phyloP scores from a whole-genome alignment of 2,113 vertebrate genomes.

The Scortum barcoo region DNA sequence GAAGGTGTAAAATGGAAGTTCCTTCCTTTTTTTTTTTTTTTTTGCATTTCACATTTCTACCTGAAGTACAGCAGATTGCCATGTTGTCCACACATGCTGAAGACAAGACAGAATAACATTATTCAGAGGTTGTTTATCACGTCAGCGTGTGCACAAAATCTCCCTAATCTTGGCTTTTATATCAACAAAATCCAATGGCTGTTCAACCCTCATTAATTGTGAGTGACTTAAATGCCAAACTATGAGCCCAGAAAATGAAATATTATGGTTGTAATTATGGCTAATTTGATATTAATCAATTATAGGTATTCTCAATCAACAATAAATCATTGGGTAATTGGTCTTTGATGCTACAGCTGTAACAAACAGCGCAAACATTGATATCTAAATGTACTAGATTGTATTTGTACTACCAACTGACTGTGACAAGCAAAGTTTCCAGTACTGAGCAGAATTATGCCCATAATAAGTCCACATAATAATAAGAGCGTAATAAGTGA shows the following conservation, averaged over 20 bases:
- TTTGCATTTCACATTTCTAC: not conserved
- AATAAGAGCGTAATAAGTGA: slow-evolving; percentile 68
- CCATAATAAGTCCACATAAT: slow-evolving; percentile 58
- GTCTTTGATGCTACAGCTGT: slow-evolving; percentile 11
- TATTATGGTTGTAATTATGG: not conserved
- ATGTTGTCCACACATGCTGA: not conserved
- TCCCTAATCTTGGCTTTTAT: slow-evolving; percentile 10
- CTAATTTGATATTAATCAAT: slow-evolving; percentile 31
- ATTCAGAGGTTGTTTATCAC: slow-evolving; percentile 18
- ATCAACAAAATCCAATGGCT: not conserved
- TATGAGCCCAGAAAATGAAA: not conserved
- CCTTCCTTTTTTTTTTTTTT: too few relatives aligned
- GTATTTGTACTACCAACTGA: not conserved
- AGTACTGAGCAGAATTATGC: slow-evolving; percentile 34
- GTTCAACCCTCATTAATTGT: slow-evolving; percentile 8
- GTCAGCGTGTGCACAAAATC: not conserved
- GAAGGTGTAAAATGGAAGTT: not conserved
- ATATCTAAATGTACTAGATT: slow-evolving; percentile 24
- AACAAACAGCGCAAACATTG: slow-evolving; percentile 25
- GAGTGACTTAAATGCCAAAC: slow-evolving; percentile 4
- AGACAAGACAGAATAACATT: not conserved
- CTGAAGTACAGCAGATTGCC: not conserved
- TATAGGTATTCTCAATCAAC: slow-evolving; percentile 11
- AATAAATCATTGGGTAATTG: slow-evolving; percentile 7
- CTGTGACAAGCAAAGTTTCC: slow-evolving; percentile 38